Evolutionary conservation across 2,888 invertebrate genomes (phyloP).

Genomic region (Lithophane semibrunnea): DNA sequence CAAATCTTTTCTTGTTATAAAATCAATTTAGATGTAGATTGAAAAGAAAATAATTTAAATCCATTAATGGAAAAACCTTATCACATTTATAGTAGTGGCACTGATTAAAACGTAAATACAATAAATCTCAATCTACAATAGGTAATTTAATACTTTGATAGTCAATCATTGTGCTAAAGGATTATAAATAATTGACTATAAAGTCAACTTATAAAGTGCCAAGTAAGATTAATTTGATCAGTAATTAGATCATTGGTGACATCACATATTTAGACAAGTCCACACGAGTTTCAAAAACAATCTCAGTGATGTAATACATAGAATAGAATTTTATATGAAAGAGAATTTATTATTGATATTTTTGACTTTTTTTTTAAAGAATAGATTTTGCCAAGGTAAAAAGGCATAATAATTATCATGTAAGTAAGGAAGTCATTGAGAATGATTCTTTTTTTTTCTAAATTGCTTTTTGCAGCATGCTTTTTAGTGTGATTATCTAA

Average conservation of each 20-base stretch:
- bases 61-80: constrained; percentile 43
- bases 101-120: constrained; percentile 60
- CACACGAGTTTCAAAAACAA: constrained; percentile 24
- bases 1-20: too few species aligned
- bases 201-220: constrained; percentile 8
- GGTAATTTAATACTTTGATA: constrained; percentile 31
- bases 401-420: neutral
- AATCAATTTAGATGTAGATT: neutral
- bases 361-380: neutral
- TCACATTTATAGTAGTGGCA: constrained; percentile 41
- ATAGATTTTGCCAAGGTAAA: neutral
- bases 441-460: neutral
- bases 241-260: constrained; percentile 44
- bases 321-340: neutral
- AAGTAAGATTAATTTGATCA: neutral
- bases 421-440: neutral
- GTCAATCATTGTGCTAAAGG: neutral
- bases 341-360: neutral
- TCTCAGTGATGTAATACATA: constrained; percentile 20
- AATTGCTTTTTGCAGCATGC: neutral
- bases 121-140: constrained; percentile 36
- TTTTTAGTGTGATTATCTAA: neutral
- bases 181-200: constrained; percentile 16
- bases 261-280: constrained; percentile 16
- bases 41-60: constrained; percentile 11